Evolutionary conservation across 2,113 vertebrate genomes (phyloP), one percentile per base, ranked within the genome.

Genomic region (Phainopepla nitens): DNA sequence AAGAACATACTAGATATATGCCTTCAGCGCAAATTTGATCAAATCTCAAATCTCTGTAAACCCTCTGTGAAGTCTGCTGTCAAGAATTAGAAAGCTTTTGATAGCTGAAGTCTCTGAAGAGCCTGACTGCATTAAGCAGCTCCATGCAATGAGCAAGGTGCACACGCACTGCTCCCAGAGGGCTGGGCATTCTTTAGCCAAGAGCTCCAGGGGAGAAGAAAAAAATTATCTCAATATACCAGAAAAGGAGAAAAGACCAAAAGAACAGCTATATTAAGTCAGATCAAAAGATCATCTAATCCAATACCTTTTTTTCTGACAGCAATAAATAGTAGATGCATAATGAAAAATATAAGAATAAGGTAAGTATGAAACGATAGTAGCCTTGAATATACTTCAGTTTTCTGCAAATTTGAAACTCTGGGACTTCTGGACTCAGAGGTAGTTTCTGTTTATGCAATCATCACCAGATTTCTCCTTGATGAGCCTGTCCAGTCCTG

Each of bases 51-150:
- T 82, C 75, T 89, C 77, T 88, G 15, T 79, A 90, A 94, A 82
- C 24, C 49, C 71, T 82, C 79, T 82, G 57, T 64, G 62, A 93
- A 85, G 61, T 76, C 89, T 88, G 51, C 70, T 88, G 93, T 94
- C 91, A 94, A 79, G 75, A 71, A 71, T 0, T 72, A 35, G 86
- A 60, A 93, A 92, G 75, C 79, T 88, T 96, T 96, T 94, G 93
- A 92, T 82, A 94, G 89, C 49, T 96, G 88, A 92, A 92, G 29
- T 92, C 93, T 92, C 93, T 75, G 61, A 94, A 90, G 93, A 90
- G 78, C 49, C 82, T 79, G 73, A 82, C 39, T 93, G 85, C 69
- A 87, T 89, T 94, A 87, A 90, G 70, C 53, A 90, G 89, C 36
- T 42, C 60, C 39, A 45, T 2, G 2, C 51, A 50, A 57, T 71